Base-by-base conservation (phyloP, 2,888 invertebrate genomes). In the Ypsolopha scabrella region DNA sequence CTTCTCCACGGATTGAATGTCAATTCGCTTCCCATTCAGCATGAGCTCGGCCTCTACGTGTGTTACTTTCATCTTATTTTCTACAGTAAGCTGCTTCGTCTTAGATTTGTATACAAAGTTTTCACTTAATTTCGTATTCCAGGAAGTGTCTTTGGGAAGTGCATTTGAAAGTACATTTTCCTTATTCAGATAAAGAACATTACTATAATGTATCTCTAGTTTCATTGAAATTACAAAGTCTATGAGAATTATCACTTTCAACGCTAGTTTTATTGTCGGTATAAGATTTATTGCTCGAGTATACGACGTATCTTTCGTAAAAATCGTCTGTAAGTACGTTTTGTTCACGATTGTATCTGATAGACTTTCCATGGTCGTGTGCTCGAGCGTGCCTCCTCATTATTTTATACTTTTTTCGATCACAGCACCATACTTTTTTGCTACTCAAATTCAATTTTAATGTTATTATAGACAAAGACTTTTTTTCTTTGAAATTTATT, bases 101-200 rank as follows among this genome's bases (percentile, higher is more conserved):
- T 48, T 48, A 51, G 52, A 57, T 63, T 56, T 57, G 56, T 62
- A 54, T 54, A 47, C 47, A 7, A 60, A 68, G 72, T 80, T 80
- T 24, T 80, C 80, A 74, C 79, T 71, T 69, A 67, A 67, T 75
- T 80, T 75, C 65, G 74, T 80, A 80, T 80, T 75, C 80, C 66
- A 58, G 65, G 67, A 67, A 64, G 67, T 58, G 53, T 55, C 57
- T 54, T 51, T 47, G 53, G 53, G 53, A 59, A 58, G 58, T 36
- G 58, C 58, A 58, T 52, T 65, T 63, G 73, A 72, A 73, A 73
- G 70, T 62, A 59, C 59, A 62, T 73, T 75, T 76, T 61, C 69
- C 65, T 59, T 61, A 60, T 67, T 61, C 58, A 55, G 57, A 57
- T 63, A 57, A 24, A 24, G 4, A 24, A 24, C n/a, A 24, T 24